Percentiles rank a stretch among this genome's conserved stretches.
Evolutionary conservation across 2,797 vertebrate genomes (phyloP).

Genomic region (Mareca strepera): DNA sequence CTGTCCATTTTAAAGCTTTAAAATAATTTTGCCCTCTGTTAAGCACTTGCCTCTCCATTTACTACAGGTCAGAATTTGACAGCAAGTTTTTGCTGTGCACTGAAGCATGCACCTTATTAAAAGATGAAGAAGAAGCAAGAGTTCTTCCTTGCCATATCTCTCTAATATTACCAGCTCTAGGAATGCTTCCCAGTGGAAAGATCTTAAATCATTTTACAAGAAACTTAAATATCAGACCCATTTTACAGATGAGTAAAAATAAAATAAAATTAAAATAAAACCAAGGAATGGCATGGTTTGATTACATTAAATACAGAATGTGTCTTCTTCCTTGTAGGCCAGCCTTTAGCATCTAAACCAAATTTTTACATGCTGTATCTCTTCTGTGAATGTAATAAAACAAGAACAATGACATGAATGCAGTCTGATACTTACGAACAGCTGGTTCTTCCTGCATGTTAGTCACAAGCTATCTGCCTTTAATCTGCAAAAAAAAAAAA

Average conservation of each 20-base stretch:
- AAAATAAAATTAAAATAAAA: not conserved
- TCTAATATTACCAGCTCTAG: not conserved
- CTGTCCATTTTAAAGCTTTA: constrained; percentile 8
- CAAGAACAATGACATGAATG: not conserved
- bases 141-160: not conserved
- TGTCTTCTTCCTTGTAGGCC: not conserved
- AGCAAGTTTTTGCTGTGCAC: constrained; percentile 4
- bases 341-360: not conserved
- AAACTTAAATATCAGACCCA: not conserved
- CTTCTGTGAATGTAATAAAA: not conserved
- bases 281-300: not conserved
- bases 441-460: not conserved
- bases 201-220: not conserved
- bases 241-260: not conserved
- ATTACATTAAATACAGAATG: not conserved
- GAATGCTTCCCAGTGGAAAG: not conserved
- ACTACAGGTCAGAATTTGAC: constrained; percentile 32
- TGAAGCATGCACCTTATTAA: not conserved
- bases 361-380: not conserved
- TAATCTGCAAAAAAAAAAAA: not conserved
- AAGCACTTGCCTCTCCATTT: constrained; percentile 13
- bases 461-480: not conserved
- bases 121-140: not conserved
- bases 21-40: not conserved
- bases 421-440: not conserved